phyloP scores from a whole-genome alignment of 2,888 invertebrate species.

The Volucella inflata region DNA sequence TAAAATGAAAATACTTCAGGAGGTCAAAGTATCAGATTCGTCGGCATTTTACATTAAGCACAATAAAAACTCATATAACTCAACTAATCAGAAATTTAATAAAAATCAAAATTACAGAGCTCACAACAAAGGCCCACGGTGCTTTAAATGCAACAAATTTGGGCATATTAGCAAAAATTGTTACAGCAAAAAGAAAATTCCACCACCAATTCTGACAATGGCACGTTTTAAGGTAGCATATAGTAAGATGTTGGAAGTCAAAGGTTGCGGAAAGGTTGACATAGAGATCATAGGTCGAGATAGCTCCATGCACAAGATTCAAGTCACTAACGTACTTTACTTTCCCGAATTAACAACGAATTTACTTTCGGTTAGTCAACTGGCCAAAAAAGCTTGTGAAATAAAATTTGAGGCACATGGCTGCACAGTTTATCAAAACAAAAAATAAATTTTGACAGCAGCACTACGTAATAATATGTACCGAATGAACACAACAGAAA shows the following conservation, averaged over 20 bases:
- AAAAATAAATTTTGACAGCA: neutral
- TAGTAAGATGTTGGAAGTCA: too few relatives aligned
- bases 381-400: slow-evolving; percentile 13
- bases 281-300: too few relatives aligned
- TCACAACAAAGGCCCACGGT: slow-evolving; percentile 23
- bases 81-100: slow-evolving; percentile 18
- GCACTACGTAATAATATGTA: neutral
- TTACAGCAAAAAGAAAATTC: neutral
- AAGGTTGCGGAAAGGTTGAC: too few relatives aligned
- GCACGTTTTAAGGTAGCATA: too few relatives aligned
- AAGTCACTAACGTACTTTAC: slow-evolving; percentile 7
- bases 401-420: slow-evolving; percentile 3
- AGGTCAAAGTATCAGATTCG: slow-evolving; percentile 36
- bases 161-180: slow-evolving; percentile 25
- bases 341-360: slow-evolving; percentile 19
- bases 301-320: too few relatives aligned
- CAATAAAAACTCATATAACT: slow-evolving; percentile 21
- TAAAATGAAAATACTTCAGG: slow-evolving; percentile 25
- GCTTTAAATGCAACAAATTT: slow-evolving; percentile 30
- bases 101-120: slow-evolving; percentile 31
- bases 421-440: neutral
- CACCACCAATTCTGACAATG: too few relatives aligned
- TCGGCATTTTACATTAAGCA: slow-evolving; percentile 27
- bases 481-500: neutral
- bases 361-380: slow-evolving; percentile 13